These are phyloP conservation scores for Orthonevra nobilis DNA, from an alignment of 2,888 invertebrate species.

Conservation along the genomic window DNA sequence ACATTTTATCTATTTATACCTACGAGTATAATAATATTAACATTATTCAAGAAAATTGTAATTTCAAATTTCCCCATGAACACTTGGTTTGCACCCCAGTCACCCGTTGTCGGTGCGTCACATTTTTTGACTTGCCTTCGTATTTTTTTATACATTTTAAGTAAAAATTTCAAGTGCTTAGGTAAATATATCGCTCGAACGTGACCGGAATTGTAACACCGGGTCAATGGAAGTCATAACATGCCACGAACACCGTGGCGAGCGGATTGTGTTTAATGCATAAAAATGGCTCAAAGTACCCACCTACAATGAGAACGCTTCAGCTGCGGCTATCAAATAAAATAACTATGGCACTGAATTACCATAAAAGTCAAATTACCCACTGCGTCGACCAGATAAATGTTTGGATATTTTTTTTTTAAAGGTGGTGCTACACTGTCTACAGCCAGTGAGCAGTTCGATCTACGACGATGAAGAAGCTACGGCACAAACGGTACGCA, in stretches of 20 bases:
- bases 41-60: slow-evolving; percentile 62
- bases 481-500: slow-evolving; percentile 2
- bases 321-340: slow-evolving; percentile 39
- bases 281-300: slow-evolving; percentile 66
- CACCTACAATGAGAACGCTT: slow-evolving; percentile 33
- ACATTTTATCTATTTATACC: slow-evolving; percentile 56
- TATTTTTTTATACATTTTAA: slow-evolving; percentile 34
- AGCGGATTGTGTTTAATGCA: slow-evolving; percentile 56
- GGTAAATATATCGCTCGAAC: slow-evolving; percentile 66
- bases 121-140: slow-evolving; percentile 6
- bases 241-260: slow-evolving; percentile 44
- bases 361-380: slow-evolving; percentile 65
- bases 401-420: too few species aligned
- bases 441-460: slow-evolving; percentile 31
- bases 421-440: slow-evolving; percentile 20
- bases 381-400: slow-evolving; percentile 42
- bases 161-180: slow-evolving; percentile 61
- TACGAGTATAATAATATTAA: too few species aligned
- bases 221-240: slow-evolving; percentile 68
- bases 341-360: slow-evolving; percentile 52
- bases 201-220: slow-evolving; percentile 61
- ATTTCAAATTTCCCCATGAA: slow-evolving; percentile 64
- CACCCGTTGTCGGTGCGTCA: slow-evolving; percentile 27
- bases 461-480: slow-evolving; percentile 12
- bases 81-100: slow-evolving; percentile 12